Percentiles rank a stretch among this genome's conserved stretches.
These are phyloP conservation scores for Stegostoma tigrinum DNA, from an alignment of 2,113 vertebrate species.

Conservation along the genomic window DNA sequence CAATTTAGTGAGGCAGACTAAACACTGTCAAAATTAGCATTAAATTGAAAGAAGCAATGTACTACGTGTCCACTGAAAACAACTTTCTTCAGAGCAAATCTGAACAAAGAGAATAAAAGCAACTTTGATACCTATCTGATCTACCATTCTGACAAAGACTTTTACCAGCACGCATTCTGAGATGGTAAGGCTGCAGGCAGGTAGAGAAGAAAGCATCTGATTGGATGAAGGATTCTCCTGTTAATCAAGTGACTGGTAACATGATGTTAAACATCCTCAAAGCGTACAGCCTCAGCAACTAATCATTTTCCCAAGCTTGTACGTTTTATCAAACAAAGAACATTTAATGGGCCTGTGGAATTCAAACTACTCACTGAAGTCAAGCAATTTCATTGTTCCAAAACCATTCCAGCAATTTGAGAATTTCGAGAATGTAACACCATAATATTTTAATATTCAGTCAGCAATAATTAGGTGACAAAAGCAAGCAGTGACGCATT, in stretches of 20 bases:
- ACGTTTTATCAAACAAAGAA: neutral
- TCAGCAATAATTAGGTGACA: neutral
- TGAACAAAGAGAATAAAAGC: neutral
- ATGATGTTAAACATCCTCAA: neutral
- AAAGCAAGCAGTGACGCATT: neutral
- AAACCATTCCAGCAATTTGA: neutral
- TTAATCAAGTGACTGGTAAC: neutral
- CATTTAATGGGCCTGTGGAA: neutral
- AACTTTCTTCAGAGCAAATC: neutral
- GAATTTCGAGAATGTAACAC: neutral
- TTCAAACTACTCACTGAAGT: neutral
- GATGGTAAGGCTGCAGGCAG: neutral
- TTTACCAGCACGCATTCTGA: neutral
- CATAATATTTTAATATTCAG: neutral
- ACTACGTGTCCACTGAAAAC: neutral
- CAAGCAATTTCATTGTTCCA: neutral
- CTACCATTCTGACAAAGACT: neutral
- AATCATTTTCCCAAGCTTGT: neutral
- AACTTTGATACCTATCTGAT: neutral
- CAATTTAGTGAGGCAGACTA: neutral
- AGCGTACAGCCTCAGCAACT: neutral
- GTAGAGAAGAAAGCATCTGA: neutral
- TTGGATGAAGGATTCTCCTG: neutral
- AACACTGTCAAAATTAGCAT: neutral
- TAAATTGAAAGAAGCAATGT: neutral